phyloP scores from a whole-genome alignment of 2,113 vertebrate species.

The Ondatra zibethicus region DNA sequence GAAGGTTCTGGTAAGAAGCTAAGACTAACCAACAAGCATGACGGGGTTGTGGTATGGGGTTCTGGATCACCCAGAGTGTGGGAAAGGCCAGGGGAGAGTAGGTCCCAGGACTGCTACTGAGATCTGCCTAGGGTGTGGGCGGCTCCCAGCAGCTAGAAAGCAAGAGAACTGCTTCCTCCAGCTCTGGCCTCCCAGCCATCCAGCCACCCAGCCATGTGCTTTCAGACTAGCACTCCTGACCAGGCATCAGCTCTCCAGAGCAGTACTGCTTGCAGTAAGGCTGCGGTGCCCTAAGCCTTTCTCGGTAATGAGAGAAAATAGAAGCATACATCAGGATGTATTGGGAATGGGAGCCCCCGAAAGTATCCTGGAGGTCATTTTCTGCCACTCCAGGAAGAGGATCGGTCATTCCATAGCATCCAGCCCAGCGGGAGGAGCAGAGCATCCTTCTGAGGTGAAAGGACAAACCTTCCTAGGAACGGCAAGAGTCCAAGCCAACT shows the following conservation, averaged over 20 bases:
- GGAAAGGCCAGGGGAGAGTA: not conserved
- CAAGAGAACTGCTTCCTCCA: too few species aligned
- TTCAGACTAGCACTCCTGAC: rapidly evolving
- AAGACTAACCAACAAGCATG: not conserved
- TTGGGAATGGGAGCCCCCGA: not conserved
- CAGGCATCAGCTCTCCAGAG: rapidly evolving
- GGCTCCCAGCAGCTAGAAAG: not conserved
- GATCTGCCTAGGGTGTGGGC: rapidly evolving
- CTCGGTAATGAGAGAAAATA: rapidly evolving
- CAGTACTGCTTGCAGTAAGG: rapidly evolving
- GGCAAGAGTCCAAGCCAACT: not conserved
- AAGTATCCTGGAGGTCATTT: not conserved
- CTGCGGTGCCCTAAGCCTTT: not conserved
- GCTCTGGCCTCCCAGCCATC: too few species aligned
- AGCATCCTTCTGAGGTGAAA: not conserved
- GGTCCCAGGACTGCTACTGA: rapidly evolving
- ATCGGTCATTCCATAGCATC: not conserved
- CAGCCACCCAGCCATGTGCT: too few species aligned
- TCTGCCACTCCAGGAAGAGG: not conserved
- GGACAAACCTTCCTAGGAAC: not conserved
- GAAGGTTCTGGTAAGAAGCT: not conserved
- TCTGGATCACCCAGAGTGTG: not conserved
- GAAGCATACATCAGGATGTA: rapidly evolving
- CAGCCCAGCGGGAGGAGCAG: rapidly evolving
- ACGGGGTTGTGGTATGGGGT: too few species aligned